Base-by-base conservation (phyloP, 2,113 vertebrate genomes). In the Cololabis saira region DNA sequence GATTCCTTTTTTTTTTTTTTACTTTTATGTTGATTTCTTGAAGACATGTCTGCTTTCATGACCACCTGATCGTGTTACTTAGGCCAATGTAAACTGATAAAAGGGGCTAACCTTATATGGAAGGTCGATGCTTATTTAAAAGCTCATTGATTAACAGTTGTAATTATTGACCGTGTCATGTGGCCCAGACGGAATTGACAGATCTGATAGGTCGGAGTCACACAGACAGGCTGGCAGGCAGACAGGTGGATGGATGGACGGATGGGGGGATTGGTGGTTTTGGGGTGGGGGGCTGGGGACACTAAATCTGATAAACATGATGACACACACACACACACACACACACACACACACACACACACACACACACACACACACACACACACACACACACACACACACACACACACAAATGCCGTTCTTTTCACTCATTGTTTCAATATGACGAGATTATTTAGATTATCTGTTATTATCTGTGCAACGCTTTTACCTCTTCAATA, bases 111-210 rank as follows among this genome's bases (percentile, higher is more conserved):
- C 89, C 92, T 92, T 89, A 85, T 82, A 79, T 84, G 85, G 58
- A 30, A 79, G 85, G 82, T 92, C 92, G 67, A 92, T 92, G 83
- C 89, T 92, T 91, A 92, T 93, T 93, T 93, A 92, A 92, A 94
- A 92, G 91, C 86, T 87, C 80, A 93, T 92, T 84, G 92, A 94
- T 93, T 93, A 93, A 93, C 92, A 93, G 91, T 93, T 93, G 92
- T 90, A 86, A 93, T 94, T 91, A 94, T 93, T 89, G 92, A 94
- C 91, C 80, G 61, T 75, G 88, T 76, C 88, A 89, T 87, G 88
- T 62, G 71, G 77, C 72, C 83, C 80, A 84, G 87, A 91, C 91
- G 67, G 78, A 82, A 89, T 78, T 85, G 90, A 93, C 86, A 73
- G 75, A 78, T 84, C 87, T 85, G 87, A 89, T 80, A 69, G 89